Percentiles rank a stretch among this genome's conserved stretches.
These are phyloP conservation scores for Nycticorax nycticorax DNA, from an alignment of 2,113 vertebrate species.

Conservation along the genomic window DNA sequence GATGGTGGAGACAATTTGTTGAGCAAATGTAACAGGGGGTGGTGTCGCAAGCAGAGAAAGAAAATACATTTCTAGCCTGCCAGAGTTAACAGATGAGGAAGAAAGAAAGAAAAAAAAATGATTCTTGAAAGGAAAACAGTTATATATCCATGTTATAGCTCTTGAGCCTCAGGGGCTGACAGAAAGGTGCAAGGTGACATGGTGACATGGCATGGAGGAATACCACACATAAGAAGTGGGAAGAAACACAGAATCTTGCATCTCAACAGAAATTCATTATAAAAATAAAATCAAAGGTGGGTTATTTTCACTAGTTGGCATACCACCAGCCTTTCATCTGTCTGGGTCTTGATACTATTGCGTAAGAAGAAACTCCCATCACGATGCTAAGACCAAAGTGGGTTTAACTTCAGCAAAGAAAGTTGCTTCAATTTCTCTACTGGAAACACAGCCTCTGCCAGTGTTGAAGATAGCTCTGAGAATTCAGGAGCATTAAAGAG, in stretches of 20 bases:
- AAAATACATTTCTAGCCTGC: not conserved
- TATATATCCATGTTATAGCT: not conserved
- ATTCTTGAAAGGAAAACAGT: not conserved
- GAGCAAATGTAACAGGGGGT: not conserved
- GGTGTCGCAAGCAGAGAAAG: not conserved
- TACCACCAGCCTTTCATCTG: not conserved
- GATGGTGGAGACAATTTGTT: not conserved
- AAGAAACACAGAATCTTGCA: not conserved
- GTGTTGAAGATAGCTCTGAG: conserved; percentile 59
- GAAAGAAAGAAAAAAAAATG: not conserved
- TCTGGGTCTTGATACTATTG: not conserved
- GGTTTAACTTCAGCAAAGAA: conserved; percentile 42
- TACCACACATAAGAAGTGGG: fast-evolving
- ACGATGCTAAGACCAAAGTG: not conserved
- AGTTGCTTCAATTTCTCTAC: not conserved
- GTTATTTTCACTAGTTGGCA: not conserved
- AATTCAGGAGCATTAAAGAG: conserved; percentile 67
- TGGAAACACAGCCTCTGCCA: conserved; percentile 27
- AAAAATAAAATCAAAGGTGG: not conserved
- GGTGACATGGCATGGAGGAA: not conserved
- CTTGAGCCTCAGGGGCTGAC: not conserved
- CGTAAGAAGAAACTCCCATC: not conserved
- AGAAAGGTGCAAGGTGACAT: not conserved
- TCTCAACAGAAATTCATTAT: not conserved
- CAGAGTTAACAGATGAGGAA: not conserved